Evolutionary conservation across 2,113 vertebrate genomes (phyloP).

Genomic region (Nanorana parkeri): DNA sequence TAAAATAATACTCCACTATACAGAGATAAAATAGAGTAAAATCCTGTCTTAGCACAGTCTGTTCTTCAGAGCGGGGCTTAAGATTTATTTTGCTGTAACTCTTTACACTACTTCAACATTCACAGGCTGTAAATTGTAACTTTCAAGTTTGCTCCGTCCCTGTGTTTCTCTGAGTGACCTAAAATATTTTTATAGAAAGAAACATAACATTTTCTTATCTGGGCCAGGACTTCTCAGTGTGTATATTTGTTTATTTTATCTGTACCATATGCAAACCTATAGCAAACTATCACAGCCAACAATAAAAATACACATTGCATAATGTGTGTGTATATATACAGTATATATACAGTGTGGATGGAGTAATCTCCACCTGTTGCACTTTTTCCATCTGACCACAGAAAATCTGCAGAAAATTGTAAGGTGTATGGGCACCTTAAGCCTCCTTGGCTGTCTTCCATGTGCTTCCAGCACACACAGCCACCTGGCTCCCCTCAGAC

Average conservation of each 20-base stretch:
- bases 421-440: too few species aligned
- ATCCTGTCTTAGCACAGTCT: neutral
- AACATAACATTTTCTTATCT: slow-evolving; percentile 22
- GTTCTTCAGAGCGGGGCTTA: neutral
- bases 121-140: slow-evolving; percentile 17
- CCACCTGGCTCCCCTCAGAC: too few species aligned
- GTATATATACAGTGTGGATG: too few species aligned
- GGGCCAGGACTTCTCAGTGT: neutral
- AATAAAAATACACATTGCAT: neutral
- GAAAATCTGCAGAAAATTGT: too few species aligned
- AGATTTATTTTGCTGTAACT: slow-evolving; percentile 26
- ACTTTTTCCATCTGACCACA: too few species aligned
- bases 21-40: neutral
- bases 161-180: slow-evolving; percentile 24
- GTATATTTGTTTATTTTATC: neutral
- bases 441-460: too few species aligned
- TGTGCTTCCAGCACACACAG: too few species aligned
- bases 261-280: slow-evolving; percentile 6
- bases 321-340: too few species aligned
- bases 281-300: neutral
- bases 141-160: slow-evolving; percentile 13
- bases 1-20: neutral
- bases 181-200: slow-evolving; percentile 22
- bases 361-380: too few species aligned
- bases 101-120: slow-evolving; percentile 21